phyloP scores from a whole-genome alignment of 2,888 invertebrate genomes.

The Ochlodes sylvanus region DNA sequence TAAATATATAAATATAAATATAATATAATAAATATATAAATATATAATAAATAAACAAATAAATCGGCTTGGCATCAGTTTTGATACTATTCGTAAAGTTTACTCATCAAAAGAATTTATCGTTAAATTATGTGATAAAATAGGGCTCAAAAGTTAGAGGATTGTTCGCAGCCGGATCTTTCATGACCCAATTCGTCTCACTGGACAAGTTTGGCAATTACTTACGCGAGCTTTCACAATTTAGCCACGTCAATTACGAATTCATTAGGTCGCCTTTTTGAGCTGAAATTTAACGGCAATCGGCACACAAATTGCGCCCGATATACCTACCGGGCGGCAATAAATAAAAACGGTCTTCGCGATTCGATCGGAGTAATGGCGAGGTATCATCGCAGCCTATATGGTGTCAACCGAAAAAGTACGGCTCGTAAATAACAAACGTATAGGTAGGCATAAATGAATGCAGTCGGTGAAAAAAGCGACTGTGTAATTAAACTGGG shows the following conservation, averaged over 20 bases:
- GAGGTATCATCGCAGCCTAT: conserved; percentile 42
- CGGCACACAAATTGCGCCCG: conserved; percentile 35
- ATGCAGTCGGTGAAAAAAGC: conserved; percentile 55
- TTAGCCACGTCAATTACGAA: conserved; percentile 36
- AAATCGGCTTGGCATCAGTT: no score
- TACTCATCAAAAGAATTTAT: no score
- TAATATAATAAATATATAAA: no score
- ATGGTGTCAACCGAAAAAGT: conserved; percentile 75
- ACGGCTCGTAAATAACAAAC: conserved; percentile 77
- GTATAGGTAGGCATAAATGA: conserved; percentile 57
- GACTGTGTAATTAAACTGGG: conserved; percentile 71
- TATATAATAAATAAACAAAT: no score
- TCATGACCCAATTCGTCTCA: not conserved
- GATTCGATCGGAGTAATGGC: conserved; percentile 31
- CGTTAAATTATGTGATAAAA: no score
- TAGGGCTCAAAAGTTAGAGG: not conserved
- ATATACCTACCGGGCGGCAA: conserved; percentile 35
- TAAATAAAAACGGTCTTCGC: conserved; percentile 31
- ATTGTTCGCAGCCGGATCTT: not conserved
- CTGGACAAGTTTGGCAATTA: conserved; percentile 4
- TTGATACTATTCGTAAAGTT: no score
- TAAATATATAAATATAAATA: no score
- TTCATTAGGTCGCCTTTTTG: conserved; percentile 33
- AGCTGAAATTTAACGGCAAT: conserved; percentile 32
- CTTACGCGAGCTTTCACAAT: conserved; percentile 28